These are phyloP conservation scores for Tachina grossa DNA, from an alignment of 2,888 invertebrate species.

Conservation along the genomic window DNA sequence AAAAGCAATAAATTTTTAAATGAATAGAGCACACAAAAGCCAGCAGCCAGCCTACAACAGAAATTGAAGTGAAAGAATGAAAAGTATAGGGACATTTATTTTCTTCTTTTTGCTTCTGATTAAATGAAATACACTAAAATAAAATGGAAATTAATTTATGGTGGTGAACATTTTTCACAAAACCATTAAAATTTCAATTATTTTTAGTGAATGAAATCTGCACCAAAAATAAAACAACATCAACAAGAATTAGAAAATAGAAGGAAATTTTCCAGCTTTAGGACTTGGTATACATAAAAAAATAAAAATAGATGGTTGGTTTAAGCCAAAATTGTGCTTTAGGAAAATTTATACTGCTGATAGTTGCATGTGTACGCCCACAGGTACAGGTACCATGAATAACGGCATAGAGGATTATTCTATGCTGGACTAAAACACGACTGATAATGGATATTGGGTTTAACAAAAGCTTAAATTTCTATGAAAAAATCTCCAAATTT, in stretches of 20 bases:
- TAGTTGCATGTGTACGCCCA: background rate
- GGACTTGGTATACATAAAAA: conserved; percentile 1
- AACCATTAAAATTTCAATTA: conserved; percentile 71
- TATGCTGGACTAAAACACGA: too few relatives aligned
- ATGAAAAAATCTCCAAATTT: too few relatives aligned
- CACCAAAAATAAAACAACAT: conserved; percentile 38
- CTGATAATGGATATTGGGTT: too few relatives aligned
- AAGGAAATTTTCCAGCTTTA: background rate
- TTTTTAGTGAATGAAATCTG: conserved; percentile 63
- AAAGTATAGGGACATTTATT: conserved; percentile 7
- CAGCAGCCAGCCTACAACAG: conserved; percentile 26
- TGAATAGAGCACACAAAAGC: conserved; percentile 21
- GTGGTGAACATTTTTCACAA: conserved; percentile 70
- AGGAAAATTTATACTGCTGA: conserved; percentile 24
- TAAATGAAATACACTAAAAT: conserved; percentile 52
- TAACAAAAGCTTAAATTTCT: too few relatives aligned
- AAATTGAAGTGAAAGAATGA: conserved; percentile 29
- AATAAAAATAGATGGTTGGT: conserved; percentile 1
- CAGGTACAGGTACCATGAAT: too few relatives aligned
- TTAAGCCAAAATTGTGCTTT: conserved; percentile 46
- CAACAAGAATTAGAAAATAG: background rate
- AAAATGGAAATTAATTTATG: conserved; percentile 66
- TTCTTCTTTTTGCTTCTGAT: background rate
- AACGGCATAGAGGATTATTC: too few relatives aligned
- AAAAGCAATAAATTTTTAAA: conserved; percentile 59